Evolutionary conservation across 2,797 vertebrate genomes (phyloP), one percentile per base, ranked within the genome.

Genomic region (Manis javanica): DNA sequence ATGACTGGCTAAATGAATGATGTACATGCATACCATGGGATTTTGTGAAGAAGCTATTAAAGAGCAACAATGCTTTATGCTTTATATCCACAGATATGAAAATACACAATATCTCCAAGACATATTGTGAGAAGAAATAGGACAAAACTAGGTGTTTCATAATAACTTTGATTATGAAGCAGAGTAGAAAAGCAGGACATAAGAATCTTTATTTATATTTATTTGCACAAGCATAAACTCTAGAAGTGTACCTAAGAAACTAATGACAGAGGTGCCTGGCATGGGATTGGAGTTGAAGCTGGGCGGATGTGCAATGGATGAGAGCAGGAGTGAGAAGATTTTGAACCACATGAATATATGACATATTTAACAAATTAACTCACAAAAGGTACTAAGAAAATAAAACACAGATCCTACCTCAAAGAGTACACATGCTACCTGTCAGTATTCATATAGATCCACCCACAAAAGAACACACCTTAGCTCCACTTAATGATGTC

Each of bases 81-180:
- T 75, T 49, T 37, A 87, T 95, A 37, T 18, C 51, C 39, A 68
- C 26, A 86, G 31, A 92, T 59, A 92, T 31, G 46, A 46, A 46
- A 46, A 46, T 46, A 46, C 64, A 90, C 85, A 85, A 26, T 53
- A 92, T 79, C 57, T 37, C 37, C 61, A 90, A 96, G 63, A 71
- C 53, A 34, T 5, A 53, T 68, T 61, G 29, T 19, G 46, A 95
- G 81, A n/a, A 89, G 72, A 92, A 69, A 84, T 75, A 91, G 63
- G 39, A 87, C 66, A 90, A 89, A 97, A 82, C 2, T 51, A 84
- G 24, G 19, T 74, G 8, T 37, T 15, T 2, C 61, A 19, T 66
- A 87, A 85, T 85, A 78, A 82, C 61, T 89, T 57, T 37, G 63
- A 92, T 71, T 87, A 95, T 57, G n/a, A 90, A 87, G 21, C n/a